Conservation (phyloP, 2,113 vertebrate species). For the Myiozetetes cayanensis region DNA sequence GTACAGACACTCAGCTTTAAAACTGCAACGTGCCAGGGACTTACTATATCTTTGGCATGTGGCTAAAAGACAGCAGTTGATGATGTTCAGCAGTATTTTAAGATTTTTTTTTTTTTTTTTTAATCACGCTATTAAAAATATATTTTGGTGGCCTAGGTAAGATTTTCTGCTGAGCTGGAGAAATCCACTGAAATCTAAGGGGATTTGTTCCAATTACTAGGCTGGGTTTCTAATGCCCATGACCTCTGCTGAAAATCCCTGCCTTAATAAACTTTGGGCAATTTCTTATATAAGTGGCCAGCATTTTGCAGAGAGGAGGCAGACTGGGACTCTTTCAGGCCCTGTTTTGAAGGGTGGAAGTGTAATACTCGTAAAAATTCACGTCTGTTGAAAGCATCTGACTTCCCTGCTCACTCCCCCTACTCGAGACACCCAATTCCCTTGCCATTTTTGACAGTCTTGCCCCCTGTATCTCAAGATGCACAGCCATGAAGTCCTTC, state of each 20-base stretch:
- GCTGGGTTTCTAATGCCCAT: not conserved
- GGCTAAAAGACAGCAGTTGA: not conserved
- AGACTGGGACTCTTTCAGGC: not conserved
- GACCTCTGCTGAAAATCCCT: not conserved
- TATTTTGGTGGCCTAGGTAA: not conserved
- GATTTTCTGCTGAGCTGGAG: constrained; percentile 37
- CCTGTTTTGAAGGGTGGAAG: not conserved
- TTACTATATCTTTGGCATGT: fast-evolving
- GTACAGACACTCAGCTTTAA: not conserved
- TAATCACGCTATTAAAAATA: not conserved
- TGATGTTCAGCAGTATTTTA: not conserved
- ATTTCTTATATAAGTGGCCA: not conserved
- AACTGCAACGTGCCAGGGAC: not conserved
- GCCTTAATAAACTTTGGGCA: not conserved
- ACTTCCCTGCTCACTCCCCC: not conserved
- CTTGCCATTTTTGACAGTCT: not conserved
- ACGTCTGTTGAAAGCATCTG: fast-evolving
- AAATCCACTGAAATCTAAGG: constrained; percentile 29
- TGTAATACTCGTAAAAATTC: not conserved
- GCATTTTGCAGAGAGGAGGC: not conserved
- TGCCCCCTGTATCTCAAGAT: not conserved
- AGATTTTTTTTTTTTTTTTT: not conserved
- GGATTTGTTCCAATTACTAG: not conserved
- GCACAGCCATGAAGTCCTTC: not conserved
- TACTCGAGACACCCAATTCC: not conserved